A percentile compares a stretch with the other conserved stretches of the same genome.
phyloP scores from a whole-genome alignment of 2,113 vertebrate species.

The Hippocampus comes region DNA sequence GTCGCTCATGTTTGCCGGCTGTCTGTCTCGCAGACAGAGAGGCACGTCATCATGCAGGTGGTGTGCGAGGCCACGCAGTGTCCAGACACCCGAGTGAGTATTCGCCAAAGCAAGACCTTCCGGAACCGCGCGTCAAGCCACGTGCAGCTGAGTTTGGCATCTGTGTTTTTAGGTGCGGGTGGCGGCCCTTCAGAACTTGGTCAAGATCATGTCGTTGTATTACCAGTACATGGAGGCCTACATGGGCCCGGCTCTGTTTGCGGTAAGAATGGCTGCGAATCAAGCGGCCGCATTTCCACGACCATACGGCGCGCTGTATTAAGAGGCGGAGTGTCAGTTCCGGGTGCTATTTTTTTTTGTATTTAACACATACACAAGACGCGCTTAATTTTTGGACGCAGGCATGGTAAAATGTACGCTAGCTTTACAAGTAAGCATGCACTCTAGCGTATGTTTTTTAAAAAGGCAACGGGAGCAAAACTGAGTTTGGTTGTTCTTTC shows the following conservation, averaged over 20 bases:
- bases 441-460: no score
- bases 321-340: no score
- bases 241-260: constrained; percentile 96
- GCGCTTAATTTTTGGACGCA: no score
- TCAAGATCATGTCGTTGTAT: constrained; percentile 99
- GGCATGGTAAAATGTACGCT: no score
- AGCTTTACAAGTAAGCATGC: no score
- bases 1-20: constrained; percentile 1
- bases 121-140: neutral
- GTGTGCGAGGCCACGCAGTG: constrained; percentile 98
- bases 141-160: neutral
- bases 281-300: neutral
- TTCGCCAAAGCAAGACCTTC: no score
- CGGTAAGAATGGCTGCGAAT: constrained; percentile 72
- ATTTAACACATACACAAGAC: no score
- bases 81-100: constrained; percentile 92
- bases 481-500: no score
- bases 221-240: constrained; percentile 99
- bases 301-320: neutral
- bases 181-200: constrained; percentile 95
- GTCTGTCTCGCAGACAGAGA: constrained; percentile 80
- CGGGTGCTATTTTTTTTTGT: no score
- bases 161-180: constrained; percentile 83
- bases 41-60: constrained; percentile 99
- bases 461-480: no score